Conservation (phyloP, 2,113 vertebrate species). For the Conger conger region DNA sequence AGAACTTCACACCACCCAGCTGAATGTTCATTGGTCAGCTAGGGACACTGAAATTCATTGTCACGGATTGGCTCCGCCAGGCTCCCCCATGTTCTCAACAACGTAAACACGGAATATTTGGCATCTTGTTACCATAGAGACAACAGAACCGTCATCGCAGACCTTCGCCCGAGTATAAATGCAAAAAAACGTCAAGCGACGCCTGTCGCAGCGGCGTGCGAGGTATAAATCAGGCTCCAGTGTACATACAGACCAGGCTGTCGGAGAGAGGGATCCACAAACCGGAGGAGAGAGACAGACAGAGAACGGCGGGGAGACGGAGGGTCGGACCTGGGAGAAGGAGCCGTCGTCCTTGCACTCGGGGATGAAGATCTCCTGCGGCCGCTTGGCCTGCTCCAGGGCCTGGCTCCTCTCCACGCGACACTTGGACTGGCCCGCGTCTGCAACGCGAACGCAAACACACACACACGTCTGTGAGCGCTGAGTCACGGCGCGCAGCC, state of each 20-base stretch:
- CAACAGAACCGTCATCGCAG: no score
- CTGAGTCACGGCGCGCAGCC: conserved; percentile 6
- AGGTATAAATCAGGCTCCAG: no score
- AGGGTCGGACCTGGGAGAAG: conserved; percentile 83
- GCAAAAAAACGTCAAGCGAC: no score
- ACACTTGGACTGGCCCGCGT: conserved; percentile 91
- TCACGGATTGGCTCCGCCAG: no score
- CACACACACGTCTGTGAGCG: not conserved
- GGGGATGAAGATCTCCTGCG: conserved; percentile 94
- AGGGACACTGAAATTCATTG: no score
- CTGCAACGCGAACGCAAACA: conserved; percentile 57
- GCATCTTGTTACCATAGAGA: no score
- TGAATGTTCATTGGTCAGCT: no score
- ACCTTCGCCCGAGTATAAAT: no score
- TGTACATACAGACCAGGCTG: not conserved
- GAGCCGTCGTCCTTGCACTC: conserved; percentile 95
- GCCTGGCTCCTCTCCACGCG: conserved; percentile 85
- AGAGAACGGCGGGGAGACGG: not conserved
- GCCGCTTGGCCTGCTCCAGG: conserved; percentile 85
- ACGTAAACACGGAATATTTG: no score
- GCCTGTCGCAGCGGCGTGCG: no score
- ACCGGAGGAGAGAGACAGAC: not conserved
- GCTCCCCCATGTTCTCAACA: no score
- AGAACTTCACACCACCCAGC: no score
- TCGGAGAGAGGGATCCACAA: not conserved